Evolutionary conservation across 2,797 vertebrate species (phyloP), one percentile per base, ranked within the genome.

Genomic region (Eupleurogrammus muticus): DNA sequence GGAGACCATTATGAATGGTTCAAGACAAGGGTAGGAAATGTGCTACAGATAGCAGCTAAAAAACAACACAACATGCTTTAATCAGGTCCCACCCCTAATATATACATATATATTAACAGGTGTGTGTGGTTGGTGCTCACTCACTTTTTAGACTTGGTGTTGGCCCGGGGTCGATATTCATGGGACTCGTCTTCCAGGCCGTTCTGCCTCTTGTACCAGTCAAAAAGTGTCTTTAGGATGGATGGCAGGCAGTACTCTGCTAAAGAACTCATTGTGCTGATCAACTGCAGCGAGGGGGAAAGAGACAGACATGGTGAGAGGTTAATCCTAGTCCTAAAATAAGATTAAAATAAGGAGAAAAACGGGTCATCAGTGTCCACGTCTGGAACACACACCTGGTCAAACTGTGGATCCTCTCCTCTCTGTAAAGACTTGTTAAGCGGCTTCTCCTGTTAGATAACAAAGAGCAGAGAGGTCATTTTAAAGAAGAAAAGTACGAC

Each of bases 181-280:
- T 99, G 98, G 34, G 97, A 99, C 87, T 99, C 98, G 57, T 99
- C 98, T 85, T 99, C 98, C 77, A 98, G 96, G 79, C 97, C 98
- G 4, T 99, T 99, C 88, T 99, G 98, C 67, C 97, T 94, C 90
- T 99, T 99, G 89, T 99, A 99, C 98, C 97, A 99, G 87, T 99
- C 97, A 76, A 99, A 99, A 70, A 99, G 92, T 13, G 97, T 99
- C 59, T 95, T 96, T 65, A 99, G 94, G 77, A 99, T 97, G 48
- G 98, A 99, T 3, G 97, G 98, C 19, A 99, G 92, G 87, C 97
- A 99, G 87, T 99, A 99, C 82, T 99, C 98, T 21, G 97, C 97
- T 59, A 99, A 94, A 14, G 98, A 99, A 82, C 98, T 99, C 98
- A 99, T 98, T 35, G 95, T 96, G 93, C 93, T 99, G 92, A 99